Base-by-base conservation (phyloP, 2,888 invertebrate species). In the Cryptophagus acutangulus region DNA sequence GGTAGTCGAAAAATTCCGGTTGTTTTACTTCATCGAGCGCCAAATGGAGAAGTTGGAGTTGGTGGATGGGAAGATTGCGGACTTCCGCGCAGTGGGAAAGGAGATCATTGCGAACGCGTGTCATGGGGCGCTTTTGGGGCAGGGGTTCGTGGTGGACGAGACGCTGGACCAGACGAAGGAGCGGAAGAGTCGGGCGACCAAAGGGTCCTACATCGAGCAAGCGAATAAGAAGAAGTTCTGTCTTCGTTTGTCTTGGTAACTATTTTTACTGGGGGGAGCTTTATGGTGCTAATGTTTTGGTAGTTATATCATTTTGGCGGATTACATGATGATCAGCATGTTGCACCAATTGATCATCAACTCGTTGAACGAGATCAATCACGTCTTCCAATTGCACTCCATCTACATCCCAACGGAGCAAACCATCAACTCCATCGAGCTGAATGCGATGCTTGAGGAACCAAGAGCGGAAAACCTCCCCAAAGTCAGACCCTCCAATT, bases 201-300 rank as follows among this genome's bases (percentile, higher is more conserved):
- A 26, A 26, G n/a, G 51, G 4, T 85, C 87, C 2, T 92, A 89
- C 62, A 88, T 88, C 34, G 87, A 91, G 59, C 88, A 90, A 59
- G 87, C 87, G 0, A 82, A 82, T 55, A 92, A 92, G 61, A 76
- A 87, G 47, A 79, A 82, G 52, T 86, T 85, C 62, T 91, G 90
- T 61, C 79, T 79, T 60, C 73, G 87, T 45, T 72, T 92, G 2
- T 81, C 87, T 24, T 77, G 85, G 90, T 90, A 72, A 40, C 38
- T 17, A 16, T 35, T 52, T 49, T 46, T 43, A n/a, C n/a, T n/a
- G n/a, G n/a, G n/a, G n/a, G n/a, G n/a, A n/a, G n/a, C n/a, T n/a
- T n/a, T n/a, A n/a, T n/a, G n/a, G n/a, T n/a, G n/a, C n/a, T n/a
- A n/a, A n/a, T n/a, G n/a, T n/a, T n/a, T 43, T 66, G 59, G 8